Conservation (phyloP, 2,113 vertebrate species). For the Zonotrichia leucophrys region DNA sequence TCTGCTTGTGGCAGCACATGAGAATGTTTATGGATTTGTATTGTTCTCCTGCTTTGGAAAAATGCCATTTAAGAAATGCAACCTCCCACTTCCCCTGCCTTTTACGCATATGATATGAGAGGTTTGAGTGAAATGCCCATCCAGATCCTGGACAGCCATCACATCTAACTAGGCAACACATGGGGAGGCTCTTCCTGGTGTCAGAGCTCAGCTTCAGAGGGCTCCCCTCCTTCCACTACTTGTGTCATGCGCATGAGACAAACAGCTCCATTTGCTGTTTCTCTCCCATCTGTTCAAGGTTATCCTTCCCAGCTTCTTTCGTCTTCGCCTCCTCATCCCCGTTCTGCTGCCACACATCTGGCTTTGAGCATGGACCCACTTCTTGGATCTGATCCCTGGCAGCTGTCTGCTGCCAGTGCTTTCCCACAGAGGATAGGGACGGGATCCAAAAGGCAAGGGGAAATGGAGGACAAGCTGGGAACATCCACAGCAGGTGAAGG, state of each 20-base stretch:
- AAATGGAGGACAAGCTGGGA: conserved; percentile 42
- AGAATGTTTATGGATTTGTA: neutral
- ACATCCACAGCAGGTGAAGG: conserved; percentile 52
- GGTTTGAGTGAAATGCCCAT: neutral
- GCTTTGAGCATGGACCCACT: conserved; percentile 53
- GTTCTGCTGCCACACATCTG: conserved; percentile 50
- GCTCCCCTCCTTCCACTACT: neutral
- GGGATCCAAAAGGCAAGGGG: conserved; percentile 48
- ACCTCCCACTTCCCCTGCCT: neutral
- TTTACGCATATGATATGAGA: neutral
- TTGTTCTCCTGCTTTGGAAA: conserved; percentile 5
- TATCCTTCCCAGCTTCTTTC: conserved; percentile 13
- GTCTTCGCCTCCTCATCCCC: neutral
- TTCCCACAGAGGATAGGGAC: conserved; percentile 52
- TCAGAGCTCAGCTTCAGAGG: neutral
- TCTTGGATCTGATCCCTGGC: conserved; percentile 48
- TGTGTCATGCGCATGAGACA: neutral
- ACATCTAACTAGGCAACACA: neutral
- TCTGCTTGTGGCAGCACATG: neutral
- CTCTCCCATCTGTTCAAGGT: conserved; percentile 10
- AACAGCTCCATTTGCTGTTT: neutral
- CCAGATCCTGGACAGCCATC: neutral
- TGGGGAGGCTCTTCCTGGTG: neutral
- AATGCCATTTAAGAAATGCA: neutral
- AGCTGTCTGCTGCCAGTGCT: conserved; percentile 41